Percentiles rank a stretch among this genome's conserved stretches.
These are phyloP conservation scores for Leptinotarsa peninsularis DNA, from an alignment of 2,888 invertebrate genomes.

Conservation along the genomic window DNA sequence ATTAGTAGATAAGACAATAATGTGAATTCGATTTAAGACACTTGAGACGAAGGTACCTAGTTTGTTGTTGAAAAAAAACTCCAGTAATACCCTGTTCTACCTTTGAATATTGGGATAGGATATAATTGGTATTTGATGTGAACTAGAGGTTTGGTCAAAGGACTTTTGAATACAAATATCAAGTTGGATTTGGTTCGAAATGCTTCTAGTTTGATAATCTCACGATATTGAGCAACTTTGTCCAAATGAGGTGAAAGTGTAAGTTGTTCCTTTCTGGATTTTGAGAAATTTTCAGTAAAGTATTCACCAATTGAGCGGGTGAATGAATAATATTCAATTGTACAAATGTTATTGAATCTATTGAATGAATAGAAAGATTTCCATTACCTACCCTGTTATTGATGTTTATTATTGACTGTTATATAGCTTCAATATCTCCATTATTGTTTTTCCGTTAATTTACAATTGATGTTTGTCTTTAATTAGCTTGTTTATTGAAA, in stretches of 20 bases:
- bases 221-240: constrained; percentile 6
- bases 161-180: constrained; percentile 3
- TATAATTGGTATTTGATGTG: neutral
- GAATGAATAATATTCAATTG: constrained; percentile 3
- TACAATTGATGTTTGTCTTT: too few relatives aligned
- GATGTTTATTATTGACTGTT: neutral
- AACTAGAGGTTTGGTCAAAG: neutral
- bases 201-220: constrained; percentile 19
- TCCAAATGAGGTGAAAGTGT: neutral
- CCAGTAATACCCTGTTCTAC: neutral
- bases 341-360: constrained; percentile 16
- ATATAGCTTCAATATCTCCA: neutral
- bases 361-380: neutral
- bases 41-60: too few relatives aligned
- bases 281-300: constrained; percentile 5
- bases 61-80: too few relatives aligned
- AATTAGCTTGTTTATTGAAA: too few relatives aligned
- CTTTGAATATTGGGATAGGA: constrained; percentile 13
- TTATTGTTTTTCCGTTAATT: neutral
- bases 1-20: too few relatives aligned
- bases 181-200: constrained; percentile 12
- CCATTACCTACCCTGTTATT: neutral
- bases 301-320: neutral
- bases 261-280: constrained; percentile 14
- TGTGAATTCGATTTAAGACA: too few relatives aligned